Percentiles rank a stretch among this genome's conserved stretches.
Evolutionary conservation across 2,888 invertebrate species (phyloP).

Genomic region (Drosophila merina): DNA sequence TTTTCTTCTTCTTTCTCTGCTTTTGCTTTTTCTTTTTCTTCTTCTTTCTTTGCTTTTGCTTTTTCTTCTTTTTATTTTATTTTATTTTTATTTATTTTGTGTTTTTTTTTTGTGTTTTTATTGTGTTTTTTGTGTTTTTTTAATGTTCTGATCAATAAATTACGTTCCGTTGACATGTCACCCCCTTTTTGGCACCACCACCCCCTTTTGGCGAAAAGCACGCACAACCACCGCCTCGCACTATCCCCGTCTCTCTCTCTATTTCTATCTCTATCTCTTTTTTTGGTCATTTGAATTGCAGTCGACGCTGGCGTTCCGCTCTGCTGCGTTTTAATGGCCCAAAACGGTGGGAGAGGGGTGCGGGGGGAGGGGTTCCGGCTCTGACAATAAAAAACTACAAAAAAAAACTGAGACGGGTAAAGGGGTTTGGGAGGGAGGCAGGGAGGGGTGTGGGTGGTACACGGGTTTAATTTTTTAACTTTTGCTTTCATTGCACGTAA

Average conservation of each 20-base stretch:
- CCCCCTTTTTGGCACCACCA: conserved; percentile 42
- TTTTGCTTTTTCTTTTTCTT: conserved; percentile 11
- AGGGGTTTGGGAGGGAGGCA: neutral
- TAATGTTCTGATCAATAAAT: conserved; percentile 71
- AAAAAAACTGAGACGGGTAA: neutral
- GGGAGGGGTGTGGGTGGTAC: too few relatives aligned
- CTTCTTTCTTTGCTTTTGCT: conserved; percentile 4
- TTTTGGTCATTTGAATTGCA: conserved; percentile 71
- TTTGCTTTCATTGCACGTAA: conserved; percentile 77
- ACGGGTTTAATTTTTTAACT: conserved; percentile 44
- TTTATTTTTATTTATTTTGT: neutral
- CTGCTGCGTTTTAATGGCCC: conserved; percentile 70
- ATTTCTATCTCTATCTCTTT: conserved; percentile 19
- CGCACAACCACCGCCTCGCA: conserved; percentile 4
- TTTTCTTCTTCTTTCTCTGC: conserved; percentile 13
- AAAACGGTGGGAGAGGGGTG: conserved; percentile 28
- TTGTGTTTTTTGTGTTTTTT: conserved; percentile 15
- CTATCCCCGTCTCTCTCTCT: neutral
- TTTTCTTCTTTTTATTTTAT: conserved; percentile 6
- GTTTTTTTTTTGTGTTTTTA: neutral
- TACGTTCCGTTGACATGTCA: conserved; percentile 74
- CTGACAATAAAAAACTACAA: conserved; percentile 2
- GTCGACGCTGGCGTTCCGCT: conserved; percentile 59
- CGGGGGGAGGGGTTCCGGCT: neutral
- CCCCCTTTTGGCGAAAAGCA: conserved; percentile 12